Evolutionary conservation across 1,140 invertebrate species (phyloP).

Genomic region (Drosophila obscura): DNA sequence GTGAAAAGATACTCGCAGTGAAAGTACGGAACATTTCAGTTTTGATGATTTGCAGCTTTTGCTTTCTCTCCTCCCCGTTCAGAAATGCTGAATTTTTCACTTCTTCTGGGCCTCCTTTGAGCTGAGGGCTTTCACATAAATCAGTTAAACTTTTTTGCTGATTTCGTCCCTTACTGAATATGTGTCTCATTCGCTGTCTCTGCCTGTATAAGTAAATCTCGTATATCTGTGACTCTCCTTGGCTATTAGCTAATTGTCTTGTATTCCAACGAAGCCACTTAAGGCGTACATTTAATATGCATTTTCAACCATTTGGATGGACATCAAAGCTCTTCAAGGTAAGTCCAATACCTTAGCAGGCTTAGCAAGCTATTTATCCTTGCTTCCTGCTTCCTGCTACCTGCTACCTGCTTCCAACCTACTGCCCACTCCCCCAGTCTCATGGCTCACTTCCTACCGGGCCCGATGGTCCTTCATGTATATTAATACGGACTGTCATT

Average conservation of each 20-base stretch:
- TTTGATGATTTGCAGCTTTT: slow-evolving; percentile 26
- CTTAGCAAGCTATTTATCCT: slow-evolving; percentile 17
- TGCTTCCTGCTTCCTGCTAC: slow-evolving; percentile 1
- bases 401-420: too few species aligned
- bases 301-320: slow-evolving; percentile 28
- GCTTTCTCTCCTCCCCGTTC: background rate
- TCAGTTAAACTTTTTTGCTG: too few species aligned
- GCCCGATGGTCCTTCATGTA: slow-evolving; percentile 8
- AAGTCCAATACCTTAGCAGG: background rate
- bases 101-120: background rate
- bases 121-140: too few species aligned
- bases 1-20: too few species aligned
- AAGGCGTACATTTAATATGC: slow-evolving; percentile 31
- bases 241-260: slow-evolving; percentile 34
- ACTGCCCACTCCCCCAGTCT: background rate
- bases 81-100: background rate
- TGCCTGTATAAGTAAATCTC: too few species aligned
- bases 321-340: slow-evolving; percentile 22
- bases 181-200: too few species aligned
- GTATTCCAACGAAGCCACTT: slow-evolving; percentile 23
- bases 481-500: slow-evolving; percentile 3
- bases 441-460: slow-evolving; percentile 19
- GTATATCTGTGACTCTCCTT: background rate
- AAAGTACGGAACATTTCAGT: background rate
- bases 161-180: too few species aligned